These are phyloP conservation scores for Caenorhabditis briggsae DNA, from an alignment of 1,140 invertebrate genomes.

Conservation along the genomic window DNA sequence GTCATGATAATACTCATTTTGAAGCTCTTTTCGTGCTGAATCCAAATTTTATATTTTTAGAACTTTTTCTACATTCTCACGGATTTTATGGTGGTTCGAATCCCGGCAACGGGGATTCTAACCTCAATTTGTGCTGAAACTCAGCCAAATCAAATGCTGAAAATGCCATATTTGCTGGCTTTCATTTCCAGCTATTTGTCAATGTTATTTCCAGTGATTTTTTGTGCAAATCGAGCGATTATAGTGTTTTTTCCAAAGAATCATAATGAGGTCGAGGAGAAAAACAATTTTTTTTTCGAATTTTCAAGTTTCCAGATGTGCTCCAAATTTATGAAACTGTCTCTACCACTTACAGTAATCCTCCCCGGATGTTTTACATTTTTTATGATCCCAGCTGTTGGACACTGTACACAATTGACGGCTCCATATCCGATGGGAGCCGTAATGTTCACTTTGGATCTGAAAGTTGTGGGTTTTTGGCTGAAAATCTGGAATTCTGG, in stretches of 20 bases:
- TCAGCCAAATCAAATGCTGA: not conserved
- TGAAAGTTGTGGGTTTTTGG: slow-evolving; percentile 12
- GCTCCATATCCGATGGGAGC: slow-evolving; percentile 20
- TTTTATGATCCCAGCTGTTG: slow-evolving; percentile 5
- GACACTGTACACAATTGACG: slow-evolving; percentile 7
- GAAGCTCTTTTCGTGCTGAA: not conserved
- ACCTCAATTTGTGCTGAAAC: slow-evolving; percentile 5
- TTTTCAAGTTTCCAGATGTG: not conserved
- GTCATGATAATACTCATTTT: too few relatives aligned
- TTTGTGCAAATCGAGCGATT: slow-evolving; percentile 15
- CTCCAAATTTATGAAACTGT: not conserved
- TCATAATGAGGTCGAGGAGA: not conserved
- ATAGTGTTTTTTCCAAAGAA: slow-evolving; percentile 34
- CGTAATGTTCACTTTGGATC: slow-evolving; percentile 6
- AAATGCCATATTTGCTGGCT: not conserved
- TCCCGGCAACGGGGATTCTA: not conserved
- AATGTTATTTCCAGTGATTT: not conserved
- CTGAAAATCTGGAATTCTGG: not conserved
- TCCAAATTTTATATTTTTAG: not conserved
- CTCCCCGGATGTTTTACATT: not conserved
- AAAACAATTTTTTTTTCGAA: not conserved
- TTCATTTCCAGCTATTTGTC: slow-evolving; percentile 1
- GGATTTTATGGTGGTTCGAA: not conserved
- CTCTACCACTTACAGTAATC: not conserved
- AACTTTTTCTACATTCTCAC: slow-evolving; percentile 25